phyloP scores from a whole-genome alignment of 2,113 vertebrate species.

The Campylomormyrus numenius region DNA sequence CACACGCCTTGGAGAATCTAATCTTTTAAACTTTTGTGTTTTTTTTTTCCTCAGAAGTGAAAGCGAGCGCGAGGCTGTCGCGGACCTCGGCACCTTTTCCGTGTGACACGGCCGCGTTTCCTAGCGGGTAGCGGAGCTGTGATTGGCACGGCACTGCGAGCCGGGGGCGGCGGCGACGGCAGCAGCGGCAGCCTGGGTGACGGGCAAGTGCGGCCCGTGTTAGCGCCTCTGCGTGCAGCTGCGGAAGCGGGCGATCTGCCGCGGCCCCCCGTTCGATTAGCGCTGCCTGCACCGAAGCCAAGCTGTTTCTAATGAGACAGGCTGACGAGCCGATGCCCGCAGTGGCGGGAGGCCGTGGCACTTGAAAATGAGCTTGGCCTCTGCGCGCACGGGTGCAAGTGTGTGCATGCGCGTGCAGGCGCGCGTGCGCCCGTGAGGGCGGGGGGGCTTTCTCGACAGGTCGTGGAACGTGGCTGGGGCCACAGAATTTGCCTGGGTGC shows the following conservation, averaged over 20 bases:
- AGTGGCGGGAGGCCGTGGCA: slow-evolving; percentile 60
- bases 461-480: slow-evolving; percentile 51
- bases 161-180: neutral
- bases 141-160: slow-evolving; percentile 13
- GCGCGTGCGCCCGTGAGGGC: slow-evolving; percentile 1
- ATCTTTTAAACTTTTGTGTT: slow-evolving; percentile 25
- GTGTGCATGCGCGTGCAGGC: slow-evolving; percentile 17
- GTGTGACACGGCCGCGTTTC: neutral
- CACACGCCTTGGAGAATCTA: slow-evolving; percentile 39
- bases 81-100: slow-evolving; percentile 12
- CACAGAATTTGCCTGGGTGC: slow-evolving; percentile 41
- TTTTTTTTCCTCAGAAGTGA: slow-evolving; percentile 35
- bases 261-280: slow-evolving; percentile 47
- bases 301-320: slow-evolving; percentile 69
- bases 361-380: slow-evolving; percentile 64
- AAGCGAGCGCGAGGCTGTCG: slow-evolving; percentile 28
- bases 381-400: slow-evolving; percentile 40
- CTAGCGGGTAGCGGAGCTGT: neutral
- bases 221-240: slow-evolving; percentile 39
- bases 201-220: slow-evolving; percentile 47
- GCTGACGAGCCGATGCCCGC: slow-evolving; percentile 64
- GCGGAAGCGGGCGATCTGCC: slow-evolving; percentile 33
- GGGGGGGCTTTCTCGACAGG: slow-evolving; percentile 45
- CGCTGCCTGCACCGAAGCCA: slow-evolving; percentile 47
- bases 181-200: neutral